Conservation (phyloP, 2,888 invertebrate species). For the Drymonia ruficornis region DNA sequence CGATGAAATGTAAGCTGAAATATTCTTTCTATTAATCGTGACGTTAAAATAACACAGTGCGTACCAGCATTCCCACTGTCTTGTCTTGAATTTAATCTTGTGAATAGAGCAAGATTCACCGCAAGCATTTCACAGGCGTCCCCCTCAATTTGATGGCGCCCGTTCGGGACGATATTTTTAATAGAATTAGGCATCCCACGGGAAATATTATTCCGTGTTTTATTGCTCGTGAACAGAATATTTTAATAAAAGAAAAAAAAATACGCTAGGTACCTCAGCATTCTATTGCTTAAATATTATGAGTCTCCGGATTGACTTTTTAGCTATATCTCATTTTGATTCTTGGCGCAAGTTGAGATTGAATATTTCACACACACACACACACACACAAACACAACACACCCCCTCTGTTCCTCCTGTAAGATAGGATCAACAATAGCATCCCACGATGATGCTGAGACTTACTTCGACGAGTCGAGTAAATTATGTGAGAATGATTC, state of each 20-base stretch:
- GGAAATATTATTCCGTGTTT: slow-evolving; percentile 32
- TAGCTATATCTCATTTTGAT: too few relatives aligned
- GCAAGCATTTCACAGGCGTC: slow-evolving; percentile 65
- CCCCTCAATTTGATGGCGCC: slow-evolving; percentile 63
- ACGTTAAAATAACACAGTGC: slow-evolving; percentile 43
- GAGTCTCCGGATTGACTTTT: too few relatives aligned
- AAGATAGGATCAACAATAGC: too few relatives aligned
- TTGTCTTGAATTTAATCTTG: slow-evolving; percentile 76
- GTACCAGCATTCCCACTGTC: slow-evolving; percentile 53
- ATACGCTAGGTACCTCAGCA: too few relatives aligned
- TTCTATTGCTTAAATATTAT: too few relatives aligned
- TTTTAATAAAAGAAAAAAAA: background rate
- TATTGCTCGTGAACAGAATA: slow-evolving; percentile 13
- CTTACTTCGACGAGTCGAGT: too few relatives aligned
- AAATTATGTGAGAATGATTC: too few relatives aligned
- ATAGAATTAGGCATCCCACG: slow-evolving; percentile 44
- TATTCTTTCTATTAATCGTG: slow-evolving; percentile 13
- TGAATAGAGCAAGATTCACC: slow-evolving; percentile 70
- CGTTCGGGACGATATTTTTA: slow-evolving; percentile 49
- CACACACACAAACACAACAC: too few relatives aligned
- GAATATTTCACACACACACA: too few relatives aligned
- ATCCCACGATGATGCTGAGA: too few relatives aligned
- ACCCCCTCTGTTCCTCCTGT: too few relatives aligned
- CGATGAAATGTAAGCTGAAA: background rate
- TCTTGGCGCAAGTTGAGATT: too few relatives aligned